Evolutionary conservation across 2,113 vertebrate genomes (phyloP), one percentile per base, ranked within the genome.

Genomic region (Myanophis thanlyinensis): DNA sequence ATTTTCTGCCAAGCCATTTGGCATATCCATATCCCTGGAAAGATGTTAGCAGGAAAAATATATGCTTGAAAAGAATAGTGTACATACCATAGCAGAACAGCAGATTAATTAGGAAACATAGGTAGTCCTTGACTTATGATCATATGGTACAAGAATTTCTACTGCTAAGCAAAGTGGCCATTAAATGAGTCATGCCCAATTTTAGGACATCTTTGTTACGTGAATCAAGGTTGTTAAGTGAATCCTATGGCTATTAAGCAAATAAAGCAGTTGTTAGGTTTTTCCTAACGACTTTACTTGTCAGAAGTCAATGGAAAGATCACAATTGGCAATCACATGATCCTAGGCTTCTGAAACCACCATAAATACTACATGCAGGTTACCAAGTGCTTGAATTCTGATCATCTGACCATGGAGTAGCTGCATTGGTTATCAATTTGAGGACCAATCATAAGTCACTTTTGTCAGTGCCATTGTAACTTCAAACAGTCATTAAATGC

Each of bases 1-100:
- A 62, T 93, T 90, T 93, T 94, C 91, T 95, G 92, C 90, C 53
- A 93, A 9, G n/a, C n/a, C 20, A 9, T 80, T 40, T 91, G 84
- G 9, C 30, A 20, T 23, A 92, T 46, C 56, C 85, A 22, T 85
- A 49, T 91, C 73, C 44, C n/a, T 62, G 25, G 52, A 85, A 93
- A 92, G 35, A 95, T 49, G 47, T 92, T 54, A 94, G 35, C 89
- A 88, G 94, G 86, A 18, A 91, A 84, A 12, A 93, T 89, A 56
- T 91, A 5, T 80, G 46, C 23, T 40, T 92, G 62, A 56, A 35
- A 46, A 92, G 44, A 89, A 2, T 11, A 40, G 44, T 22, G 30
- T 44, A 89, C 22, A 44, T 3, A 18, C 9, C 5, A 62, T 35
- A 52, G 91, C 44, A 92, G 1, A 40, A 7, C 12, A 56, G 3